Evolutionary conservation across 2,797 vertebrate genomes (phyloP).

Genomic region (Hipposideros larvatus): DNA sequence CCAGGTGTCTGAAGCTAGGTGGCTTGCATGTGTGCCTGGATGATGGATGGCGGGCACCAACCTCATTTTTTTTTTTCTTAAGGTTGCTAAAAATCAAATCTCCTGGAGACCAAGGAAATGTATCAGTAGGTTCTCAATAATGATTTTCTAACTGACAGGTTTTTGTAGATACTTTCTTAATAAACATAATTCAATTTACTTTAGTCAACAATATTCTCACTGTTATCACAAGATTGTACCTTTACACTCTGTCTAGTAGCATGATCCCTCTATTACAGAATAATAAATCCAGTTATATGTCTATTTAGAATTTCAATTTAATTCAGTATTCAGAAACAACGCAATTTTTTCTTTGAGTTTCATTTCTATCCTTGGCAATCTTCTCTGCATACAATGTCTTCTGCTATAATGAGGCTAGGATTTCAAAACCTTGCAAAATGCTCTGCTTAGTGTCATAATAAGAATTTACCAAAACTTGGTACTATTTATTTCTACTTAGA

Average conservation of each 20-base stretch:
- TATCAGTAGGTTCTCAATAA: neutral
- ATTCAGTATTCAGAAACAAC: neutral
- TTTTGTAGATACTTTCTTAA: neutral
- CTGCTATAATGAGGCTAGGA: neutral
- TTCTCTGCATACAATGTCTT: neutral
- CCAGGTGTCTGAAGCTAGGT: neutral
- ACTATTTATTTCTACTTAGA: slow-evolving; percentile 43
- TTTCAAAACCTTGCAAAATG: slow-evolving; percentile 18
- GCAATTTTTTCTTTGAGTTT: neutral
- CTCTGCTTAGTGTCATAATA: slow-evolving; percentile 16
- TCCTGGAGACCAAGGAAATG: neutral
- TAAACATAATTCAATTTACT: neutral
- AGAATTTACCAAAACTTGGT: neutral
- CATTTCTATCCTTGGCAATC: neutral
- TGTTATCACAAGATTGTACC: slow-evolving; percentile 17
- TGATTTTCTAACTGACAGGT: neutral
- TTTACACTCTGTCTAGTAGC: neutral
- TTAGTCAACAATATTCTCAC: neutral
- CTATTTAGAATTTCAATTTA: slow-evolving; percentile 28
- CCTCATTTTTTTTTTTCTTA: neutral
- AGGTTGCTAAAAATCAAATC: neutral
- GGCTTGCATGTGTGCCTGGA: neutral
- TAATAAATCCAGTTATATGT: neutral
- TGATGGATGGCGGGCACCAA: neutral
- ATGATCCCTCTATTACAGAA: neutral